Base-by-base conservation (phyloP, 2,113 vertebrate species). In the Gavia stellata region DNA sequence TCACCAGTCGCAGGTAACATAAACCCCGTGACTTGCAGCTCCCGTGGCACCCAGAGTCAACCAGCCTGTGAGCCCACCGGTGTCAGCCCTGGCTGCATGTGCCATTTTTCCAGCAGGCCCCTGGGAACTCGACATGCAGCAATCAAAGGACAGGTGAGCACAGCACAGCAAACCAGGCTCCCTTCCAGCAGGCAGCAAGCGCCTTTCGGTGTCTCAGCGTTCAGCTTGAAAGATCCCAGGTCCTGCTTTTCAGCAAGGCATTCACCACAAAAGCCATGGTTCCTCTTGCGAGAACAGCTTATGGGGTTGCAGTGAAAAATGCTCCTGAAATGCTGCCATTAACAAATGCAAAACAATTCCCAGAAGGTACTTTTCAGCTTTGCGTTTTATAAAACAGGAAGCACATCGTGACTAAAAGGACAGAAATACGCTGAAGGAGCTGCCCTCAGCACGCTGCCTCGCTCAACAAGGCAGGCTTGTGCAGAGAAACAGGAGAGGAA, bases 221-320 rank as follows among this genome's bases (percentile, higher is more conserved):
- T 62, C 47, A 38, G 38, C 53, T 14, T 58, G 4, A 34, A 55
- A 36, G 14, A 29, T 23, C 18, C 25, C 1, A 1, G 31, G 10
- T 50, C 16, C 40, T 55, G 55, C 81, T 82, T 74, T 44, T 47
- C n/a, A 34, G 77, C 19, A 75, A 66, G 3, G 1, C 28, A 3
- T 18, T 20, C 70, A n/a, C 68, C 65, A 65, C 12, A 3, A 42
- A 40, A n/a, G 38, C 36, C 0, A 2, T 2, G 12, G 29, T 9
- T 52, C 53, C 47, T 58, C 38, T 7, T n/a, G 31, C 8, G 19
- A 59, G 31, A 25, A n/a, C 53, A 36, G 55, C 75, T 20, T 4
- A 23, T 0, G 0, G 21, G 5, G 10, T 14, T 2, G 0, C 3
- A 28, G 62, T 42, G 23, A 81, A 47, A 83, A 65, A 44, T 3